A percentile compares a stretch with the other conserved stretches of the same genome.
Conservation (phyloP, 2,797 vertebrate genomes). For the Platalea minor region DNA sequence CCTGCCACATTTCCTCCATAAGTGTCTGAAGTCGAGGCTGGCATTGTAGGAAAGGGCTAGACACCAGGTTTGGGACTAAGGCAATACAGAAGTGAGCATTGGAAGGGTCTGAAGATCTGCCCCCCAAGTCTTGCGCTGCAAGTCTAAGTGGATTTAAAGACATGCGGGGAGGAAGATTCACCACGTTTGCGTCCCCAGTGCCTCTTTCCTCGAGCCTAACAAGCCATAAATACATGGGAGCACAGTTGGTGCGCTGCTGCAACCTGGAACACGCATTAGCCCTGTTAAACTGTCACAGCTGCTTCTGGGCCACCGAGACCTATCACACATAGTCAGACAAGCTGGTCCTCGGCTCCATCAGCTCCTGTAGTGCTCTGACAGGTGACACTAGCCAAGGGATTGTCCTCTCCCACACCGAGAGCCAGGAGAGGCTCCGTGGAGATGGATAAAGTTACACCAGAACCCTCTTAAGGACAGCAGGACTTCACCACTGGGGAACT, state of each 20-base stretch:
- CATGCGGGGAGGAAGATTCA: neutral
- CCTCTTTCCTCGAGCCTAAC: neutral
- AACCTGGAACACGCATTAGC: neutral
- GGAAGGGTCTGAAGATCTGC: neutral
- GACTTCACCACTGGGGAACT: neutral
- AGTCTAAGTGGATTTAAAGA: neutral
- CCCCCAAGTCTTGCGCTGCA: fast-evolving
- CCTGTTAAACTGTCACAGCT: neutral
- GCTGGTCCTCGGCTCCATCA: neutral
- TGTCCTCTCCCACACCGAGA: neutral
- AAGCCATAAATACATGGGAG: fast-evolving
- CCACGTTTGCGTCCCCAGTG: neutral
- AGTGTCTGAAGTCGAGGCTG: fast-evolving
- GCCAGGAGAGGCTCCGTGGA: neutral
- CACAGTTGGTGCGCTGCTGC: neutral
- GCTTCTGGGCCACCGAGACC: neutral
- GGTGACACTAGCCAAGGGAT: neutral
- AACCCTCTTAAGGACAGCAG: neutral
- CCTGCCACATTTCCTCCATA: neutral
- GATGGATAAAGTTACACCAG: neutral
- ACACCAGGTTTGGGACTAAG: neutral
- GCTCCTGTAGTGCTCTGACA: neutral
- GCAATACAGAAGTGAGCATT: neutral
- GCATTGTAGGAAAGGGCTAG: fast-evolving
- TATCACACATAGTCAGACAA: neutral